Evolutionary conservation across 2,888 invertebrate genomes (phyloP).

Genomic region (Pristionchus entomophagus): DNA sequence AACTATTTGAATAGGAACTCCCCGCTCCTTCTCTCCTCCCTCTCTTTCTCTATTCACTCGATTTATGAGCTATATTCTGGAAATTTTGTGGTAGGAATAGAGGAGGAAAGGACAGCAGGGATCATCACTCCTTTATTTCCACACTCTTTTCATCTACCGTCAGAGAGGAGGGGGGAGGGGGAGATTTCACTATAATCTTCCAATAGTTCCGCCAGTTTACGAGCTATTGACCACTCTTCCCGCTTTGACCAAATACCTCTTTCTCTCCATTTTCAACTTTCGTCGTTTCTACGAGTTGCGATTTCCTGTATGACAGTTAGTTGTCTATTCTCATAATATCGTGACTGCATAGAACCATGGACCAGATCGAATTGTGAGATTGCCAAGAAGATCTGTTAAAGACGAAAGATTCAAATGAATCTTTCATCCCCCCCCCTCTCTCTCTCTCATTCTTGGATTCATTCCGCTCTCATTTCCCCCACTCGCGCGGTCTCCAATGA

Average conservation of each 20-base stretch:
- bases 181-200: neutral
- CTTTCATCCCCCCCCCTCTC: no score
- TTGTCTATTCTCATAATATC: neutral
- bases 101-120: neutral
- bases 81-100: neutral
- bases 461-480: no score
- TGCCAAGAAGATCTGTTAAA: no score
- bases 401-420: no score
- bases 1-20: neutral
- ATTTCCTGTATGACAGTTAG: neutral
- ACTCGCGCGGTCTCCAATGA: no score
- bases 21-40: neutral
- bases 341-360: neutral
- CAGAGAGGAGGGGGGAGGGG: neutral
- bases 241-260: neutral
- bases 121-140: neutral
- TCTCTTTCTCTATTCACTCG: neutral
- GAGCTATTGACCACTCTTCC: neutral
- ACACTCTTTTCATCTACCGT: neutral
- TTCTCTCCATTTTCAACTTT: neutral
- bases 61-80: conserved; percentile 25
- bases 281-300: neutral
- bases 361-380: neutral
- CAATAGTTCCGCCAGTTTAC: conserved; percentile 21
- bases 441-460: no score